Conservation (phyloP, 2,888 invertebrate genomes). For the Nemurella pictetii region DNA sequence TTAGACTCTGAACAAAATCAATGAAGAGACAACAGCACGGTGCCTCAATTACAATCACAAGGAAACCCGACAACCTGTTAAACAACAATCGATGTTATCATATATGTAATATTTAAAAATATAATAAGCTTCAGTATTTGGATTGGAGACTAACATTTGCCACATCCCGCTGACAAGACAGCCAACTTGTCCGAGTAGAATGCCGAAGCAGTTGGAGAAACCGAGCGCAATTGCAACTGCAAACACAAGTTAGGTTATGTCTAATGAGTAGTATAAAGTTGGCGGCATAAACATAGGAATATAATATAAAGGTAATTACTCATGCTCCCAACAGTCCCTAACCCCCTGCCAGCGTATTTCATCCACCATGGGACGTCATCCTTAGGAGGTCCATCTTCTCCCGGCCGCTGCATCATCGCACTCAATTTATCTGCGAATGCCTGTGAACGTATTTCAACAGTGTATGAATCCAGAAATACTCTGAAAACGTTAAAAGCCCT, state of each 20-base stretch:
- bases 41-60: constrained; percentile 87
- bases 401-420: constrained; percentile 76
- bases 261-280: constrained; percentile 17
- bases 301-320: constrained; percentile 61
- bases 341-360: constrained; percentile 80
- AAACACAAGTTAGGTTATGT: constrained; percentile 48
- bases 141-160: constrained; percentile 67
- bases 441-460: constrained; percentile 53
- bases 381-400: constrained; percentile 71
- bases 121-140: not conserved
- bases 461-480: not conserved
- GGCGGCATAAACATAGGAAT: constrained; percentile 41
- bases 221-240: constrained; percentile 85
- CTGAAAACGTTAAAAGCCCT: not conserved
- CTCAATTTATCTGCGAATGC: constrained; percentile 79
- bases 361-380: constrained; percentile 89
- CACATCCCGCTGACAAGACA: constrained; percentile 80
- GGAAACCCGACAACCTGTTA: constrained; percentile 75
- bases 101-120: not conserved
- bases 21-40: constrained; percentile 97
- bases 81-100: not conserved
- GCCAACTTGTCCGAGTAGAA: constrained; percentile 62
- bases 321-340: constrained; percentile 83
- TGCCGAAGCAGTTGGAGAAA: constrained; percentile 70
- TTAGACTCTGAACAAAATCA: constrained; percentile 87